Evolutionary conservation across 2,888 invertebrate genomes (phyloP).

Genomic region (Scelioninae gen. 2): DNA sequence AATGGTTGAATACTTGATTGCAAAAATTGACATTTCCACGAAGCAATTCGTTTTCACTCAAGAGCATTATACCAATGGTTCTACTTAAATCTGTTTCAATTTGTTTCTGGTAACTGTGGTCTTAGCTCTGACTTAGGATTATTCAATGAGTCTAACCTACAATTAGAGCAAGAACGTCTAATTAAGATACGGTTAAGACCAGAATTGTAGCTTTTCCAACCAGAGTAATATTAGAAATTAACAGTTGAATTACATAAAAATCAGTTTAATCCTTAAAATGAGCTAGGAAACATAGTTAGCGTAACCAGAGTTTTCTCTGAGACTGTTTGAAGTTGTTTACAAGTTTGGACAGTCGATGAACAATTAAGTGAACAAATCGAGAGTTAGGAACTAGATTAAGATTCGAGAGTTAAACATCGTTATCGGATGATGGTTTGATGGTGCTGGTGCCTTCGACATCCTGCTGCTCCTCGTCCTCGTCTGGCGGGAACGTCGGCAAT

Average conservation of each 20-base stretch:
- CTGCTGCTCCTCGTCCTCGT: conserved; percentile 77
- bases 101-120: too few relatives aligned
- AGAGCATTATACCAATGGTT: too few relatives aligned
- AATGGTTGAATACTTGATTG: too few relatives aligned
- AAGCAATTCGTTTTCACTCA: too few relatives aligned
- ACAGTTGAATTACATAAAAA: not conserved
- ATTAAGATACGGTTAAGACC: too few relatives aligned
- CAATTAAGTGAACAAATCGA: not conserved
- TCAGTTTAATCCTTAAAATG: not conserved
- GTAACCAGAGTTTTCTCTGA: not conserved
- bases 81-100: too few relatives aligned
- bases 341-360: not conserved
- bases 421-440: conserved; percentile 59
- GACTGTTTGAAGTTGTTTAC: not conserved
- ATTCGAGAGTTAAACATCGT: conserved; percentile 25
- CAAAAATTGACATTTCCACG: too few relatives aligned
- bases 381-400: not conserved
- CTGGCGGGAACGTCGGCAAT: conserved; percentile 82
- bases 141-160: too few relatives aligned
- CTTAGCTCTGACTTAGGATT: too few relatives aligned
- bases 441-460: conserved; percentile 70
- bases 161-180: too few relatives aligned
- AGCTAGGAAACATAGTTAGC: not conserved
- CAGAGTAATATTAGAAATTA: not conserved
- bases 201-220: too few relatives aligned